Conservation (phyloP, 1,140 invertebrate genomes). For the Pseudomyrmex dendroicus region DNA sequence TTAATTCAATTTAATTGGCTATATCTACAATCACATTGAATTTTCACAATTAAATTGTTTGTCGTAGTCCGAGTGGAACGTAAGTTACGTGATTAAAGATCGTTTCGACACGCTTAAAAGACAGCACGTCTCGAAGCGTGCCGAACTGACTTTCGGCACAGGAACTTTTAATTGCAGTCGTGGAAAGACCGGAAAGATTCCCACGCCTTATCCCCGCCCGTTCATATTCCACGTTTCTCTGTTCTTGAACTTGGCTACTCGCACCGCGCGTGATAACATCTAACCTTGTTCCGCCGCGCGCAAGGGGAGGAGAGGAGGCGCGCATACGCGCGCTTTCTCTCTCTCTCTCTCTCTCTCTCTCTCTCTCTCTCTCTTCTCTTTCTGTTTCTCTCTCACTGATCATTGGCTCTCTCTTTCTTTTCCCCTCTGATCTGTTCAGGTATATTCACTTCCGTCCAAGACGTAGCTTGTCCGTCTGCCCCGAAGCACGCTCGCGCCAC, state of each 20-base stretch:
- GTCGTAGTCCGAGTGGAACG: too few relatives aligned
- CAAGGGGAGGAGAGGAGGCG: constrained; percentile 37
- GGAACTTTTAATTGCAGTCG: constrained; percentile 71
- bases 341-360: too few relatives aligned
- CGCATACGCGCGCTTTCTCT: neutral
- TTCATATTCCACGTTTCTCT: constrained; percentile 49
- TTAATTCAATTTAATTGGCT: too few relatives aligned
- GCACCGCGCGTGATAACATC: constrained; percentile 75
- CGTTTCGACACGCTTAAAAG: neutral
- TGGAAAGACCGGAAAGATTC: constrained; percentile 75
- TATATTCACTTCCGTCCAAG: constrained; percentile 58
- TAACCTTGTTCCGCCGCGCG: constrained; percentile 75
- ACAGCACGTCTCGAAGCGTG: neutral
- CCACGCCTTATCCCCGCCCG: constrained; percentile 74
- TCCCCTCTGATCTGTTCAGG: constrained; percentile 42
- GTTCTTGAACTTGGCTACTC: constrained; percentile 67
- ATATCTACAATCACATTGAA: too few relatives aligned
- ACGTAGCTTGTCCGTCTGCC: constrained; percentile 5
- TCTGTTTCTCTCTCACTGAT: constrained; percentile 3
- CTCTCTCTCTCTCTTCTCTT: neutral
- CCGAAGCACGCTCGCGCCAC: constrained; percentile 20
- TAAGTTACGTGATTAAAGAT: neutral
- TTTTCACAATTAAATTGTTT: neutral
- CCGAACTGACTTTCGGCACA: constrained; percentile 6
- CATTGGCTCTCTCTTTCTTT: constrained; percentile 41